Evolutionary conservation across 2,797 vertebrate genomes (phyloP), one percentile per base, ranked within the genome.

Genomic region (Knipowitschia caucasica): DNA sequence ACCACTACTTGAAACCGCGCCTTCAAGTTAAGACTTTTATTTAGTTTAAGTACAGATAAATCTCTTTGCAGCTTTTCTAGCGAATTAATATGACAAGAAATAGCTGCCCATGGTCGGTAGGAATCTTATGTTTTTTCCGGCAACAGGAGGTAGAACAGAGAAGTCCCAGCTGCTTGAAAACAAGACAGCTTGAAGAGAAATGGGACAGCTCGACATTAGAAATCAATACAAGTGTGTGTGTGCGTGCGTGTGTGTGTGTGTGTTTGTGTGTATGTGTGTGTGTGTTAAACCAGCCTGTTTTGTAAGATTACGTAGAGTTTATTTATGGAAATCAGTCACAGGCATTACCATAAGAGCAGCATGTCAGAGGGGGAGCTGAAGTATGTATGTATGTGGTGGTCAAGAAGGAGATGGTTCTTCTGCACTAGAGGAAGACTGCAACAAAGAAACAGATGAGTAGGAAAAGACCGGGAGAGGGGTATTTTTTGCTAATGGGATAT

Each of bases 71-170:
- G 18, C 18, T 39, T 18, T 38, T 20, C n/a, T n/a, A 6, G 20
- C 18, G 34, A 8, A 36, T 23, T 18, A 42, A 12, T 6, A 11
- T 12, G 7, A 14, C 20, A 23, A 21, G 5, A 14, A 24, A 21
- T 23, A 23, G 5, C 20, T 23, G 20, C 1, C 11, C 10, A 6
- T 42, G 39, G 39, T 12, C 24, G 20, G 12, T 21, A 23, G 21
- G 14, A 14, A 21, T 21, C 21, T 11, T 11, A 20, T 40, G 38
- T 21, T 38, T 40, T n/a, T 40, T 40, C 9, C 11, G 10, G 20
- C 18, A 40, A 38, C 35, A 20, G 35, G 35, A 18, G 15, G 35
- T 3, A 40, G 38, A 40, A 40, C 38, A 40, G 38, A 40, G 38
- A 9, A 40, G 20, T 40, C 4, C 20, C 38, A 40, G 38, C 38